Percentiles rank a stretch among this genome's conserved stretches.
phyloP scores from a whole-genome alignment of 2,888 invertebrate genomes.

The Parnassius smintheus region DNA sequence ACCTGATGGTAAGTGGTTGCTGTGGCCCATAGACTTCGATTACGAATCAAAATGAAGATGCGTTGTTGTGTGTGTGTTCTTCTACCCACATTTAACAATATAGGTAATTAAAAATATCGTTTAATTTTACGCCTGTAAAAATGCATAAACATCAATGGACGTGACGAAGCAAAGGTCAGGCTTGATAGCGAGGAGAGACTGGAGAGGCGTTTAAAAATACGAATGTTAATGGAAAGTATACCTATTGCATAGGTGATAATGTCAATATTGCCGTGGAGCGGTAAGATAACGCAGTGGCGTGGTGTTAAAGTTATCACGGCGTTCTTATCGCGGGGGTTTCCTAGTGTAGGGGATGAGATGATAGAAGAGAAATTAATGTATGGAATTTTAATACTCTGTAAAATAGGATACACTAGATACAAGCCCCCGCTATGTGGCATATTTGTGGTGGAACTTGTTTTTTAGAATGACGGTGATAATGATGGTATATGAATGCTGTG shows the following conservation, averaged over 20 bases:
- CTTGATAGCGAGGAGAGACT: neutral
- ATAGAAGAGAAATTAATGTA: neutral
- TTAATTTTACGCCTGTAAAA: neutral
- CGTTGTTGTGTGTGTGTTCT: too few species aligned
- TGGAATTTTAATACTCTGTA: too few species aligned
- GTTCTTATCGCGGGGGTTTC: slow-evolving; percentile 1
- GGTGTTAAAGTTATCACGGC: neutral
- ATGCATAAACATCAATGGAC: neutral
- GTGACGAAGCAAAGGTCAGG: neutral
- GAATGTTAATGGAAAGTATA: neutral
- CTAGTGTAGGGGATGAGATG: neutral
- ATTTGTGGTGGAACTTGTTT: too few species aligned
- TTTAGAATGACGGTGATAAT: too few species aligned
- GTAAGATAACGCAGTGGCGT: neutral
- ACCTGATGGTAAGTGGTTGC: too few species aligned
- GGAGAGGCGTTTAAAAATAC: neutral
- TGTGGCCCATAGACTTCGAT: too few species aligned
- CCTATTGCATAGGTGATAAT: neutral
- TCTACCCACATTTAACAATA: too few species aligned
- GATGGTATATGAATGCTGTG: too few species aligned
- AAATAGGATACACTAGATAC: too few species aligned
- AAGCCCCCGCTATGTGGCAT: too few species aligned
- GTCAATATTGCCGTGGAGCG: neutral
- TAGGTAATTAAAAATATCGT: too few species aligned
- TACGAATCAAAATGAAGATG: too few species aligned